Evolutionary conservation across 2,888 invertebrate species (phyloP), one percentile per base, ranked within the genome.

Genomic region (Cyclophora albipunctata): DNA sequence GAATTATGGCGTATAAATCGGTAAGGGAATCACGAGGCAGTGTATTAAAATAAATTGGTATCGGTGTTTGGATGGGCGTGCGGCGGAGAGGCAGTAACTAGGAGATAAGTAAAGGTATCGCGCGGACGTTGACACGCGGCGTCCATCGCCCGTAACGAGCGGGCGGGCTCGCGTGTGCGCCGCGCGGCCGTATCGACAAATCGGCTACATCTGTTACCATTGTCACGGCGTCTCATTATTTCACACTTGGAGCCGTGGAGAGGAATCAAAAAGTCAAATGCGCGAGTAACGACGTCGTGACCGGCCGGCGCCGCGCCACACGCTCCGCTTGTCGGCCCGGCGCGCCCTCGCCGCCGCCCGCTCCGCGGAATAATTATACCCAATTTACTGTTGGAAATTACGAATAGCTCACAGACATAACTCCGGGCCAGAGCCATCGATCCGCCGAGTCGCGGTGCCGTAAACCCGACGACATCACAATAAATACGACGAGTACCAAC

Each of bases 191-290:
- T 59, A 61, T 57, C 67, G 59, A 63, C 63, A 57, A 57, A 53
- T 60, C 60, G 58, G 46, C 52, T 53, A 57, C 60, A 61, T 62
- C 62, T 57, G 62, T 53, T 54, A 55, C 58, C 50, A 61, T 64
- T 55, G 66, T 66, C 67, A 63, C 66, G 67, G 59, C 57, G 57
- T 59, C 64, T 71, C 66, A 66, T 69, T 69, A 73, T 62, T 67
- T 62, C 61, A 59, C 62, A 55, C 54, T 58, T 57, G 54, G 51
- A 42, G 41, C 51, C 46, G 49, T 45, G 42, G 52, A 48, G 48
- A 34, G 47, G 51, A 57, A 63, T 64, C 64, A 60, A 57, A 60
- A 61, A 64, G 66, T 64, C 60, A 57, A 60, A 66, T 62, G 58
- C 51, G 53, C 46, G 54, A 47, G 59, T 69, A 69, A 69, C 68